A percentile compares a stretch with the other conserved stretches of the same genome.
Conservation (phyloP, 2,797 vertebrate genomes). For the Myripristis murdjan region DNA sequence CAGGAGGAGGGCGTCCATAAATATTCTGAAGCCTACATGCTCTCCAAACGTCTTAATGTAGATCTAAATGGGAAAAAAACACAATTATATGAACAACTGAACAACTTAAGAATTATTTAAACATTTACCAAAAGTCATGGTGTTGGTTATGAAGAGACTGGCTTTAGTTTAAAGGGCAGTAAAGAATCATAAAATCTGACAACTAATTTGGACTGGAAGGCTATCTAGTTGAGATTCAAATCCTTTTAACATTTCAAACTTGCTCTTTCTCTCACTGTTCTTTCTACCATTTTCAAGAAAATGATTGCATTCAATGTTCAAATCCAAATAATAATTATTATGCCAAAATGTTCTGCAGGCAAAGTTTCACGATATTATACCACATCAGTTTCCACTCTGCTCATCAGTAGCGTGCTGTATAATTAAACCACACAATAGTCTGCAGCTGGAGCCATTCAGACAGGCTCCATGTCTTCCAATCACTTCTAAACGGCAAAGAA, state of each 20-base stretch:
- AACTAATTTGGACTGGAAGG: too few species aligned
- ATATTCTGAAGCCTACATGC: slow-evolving; percentile 97
- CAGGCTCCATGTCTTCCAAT: background rate
- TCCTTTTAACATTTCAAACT: background rate
- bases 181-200: background rate
- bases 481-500: background rate
- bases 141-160: too few species aligned
- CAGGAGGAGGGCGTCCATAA: slow-evolving; percentile 97
- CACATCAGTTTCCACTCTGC: background rate
- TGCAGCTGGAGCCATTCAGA: background rate
- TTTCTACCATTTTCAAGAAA: background rate
- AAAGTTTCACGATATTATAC: background rate
- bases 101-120: background rate
- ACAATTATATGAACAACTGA: background rate
- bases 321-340: too few species aligned
- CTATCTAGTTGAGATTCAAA: background rate
- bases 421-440: background rate
- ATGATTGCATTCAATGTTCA: background rate
- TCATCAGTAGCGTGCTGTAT: background rate
- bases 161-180: background rate
- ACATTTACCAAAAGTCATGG: background rate
- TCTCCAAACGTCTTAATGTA: slow-evolving; percentile 95
- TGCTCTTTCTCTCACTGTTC: background rate
- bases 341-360: background rate
- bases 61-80: slow-evolving; percentile 81